A percentile compares a stretch with the other conserved stretches of the same genome.
phyloP scores from a whole-genome alignment of 2,113 vertebrate species.

The Perca flavescens region DNA sequence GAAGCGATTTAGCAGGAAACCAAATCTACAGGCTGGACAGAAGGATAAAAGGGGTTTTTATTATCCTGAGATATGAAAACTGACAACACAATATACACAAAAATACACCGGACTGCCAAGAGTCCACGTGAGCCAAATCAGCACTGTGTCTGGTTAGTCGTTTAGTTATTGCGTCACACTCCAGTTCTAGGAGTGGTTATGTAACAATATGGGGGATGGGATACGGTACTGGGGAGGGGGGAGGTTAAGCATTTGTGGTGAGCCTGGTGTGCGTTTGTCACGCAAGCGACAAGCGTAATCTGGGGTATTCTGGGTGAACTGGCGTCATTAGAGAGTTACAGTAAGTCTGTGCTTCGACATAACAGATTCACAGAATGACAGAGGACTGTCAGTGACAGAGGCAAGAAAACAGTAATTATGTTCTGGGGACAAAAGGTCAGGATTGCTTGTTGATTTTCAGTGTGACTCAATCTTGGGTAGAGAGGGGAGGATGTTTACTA shows the following conservation, averaged over 20 bases:
- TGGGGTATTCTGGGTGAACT: constrained; percentile 18
- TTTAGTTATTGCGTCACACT: constrained; percentile 48
- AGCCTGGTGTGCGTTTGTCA: constrained; percentile 4
- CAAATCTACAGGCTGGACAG: background rate
- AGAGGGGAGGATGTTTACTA: constrained; percentile 3
- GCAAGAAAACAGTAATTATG: constrained; percentile 18
- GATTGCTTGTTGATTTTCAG: constrained; percentile 3
- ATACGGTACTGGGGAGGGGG: background rate
- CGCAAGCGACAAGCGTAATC: constrained; percentile 12
- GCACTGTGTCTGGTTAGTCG: constrained; percentile 17
- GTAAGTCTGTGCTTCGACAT: constrained; percentile 22
- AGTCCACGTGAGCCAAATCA: constrained; percentile 40
- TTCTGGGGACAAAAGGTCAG: constrained; percentile 38
- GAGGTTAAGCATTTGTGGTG: background rate
- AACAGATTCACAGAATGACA: background rate
- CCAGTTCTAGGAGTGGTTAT: constrained; percentile 55
- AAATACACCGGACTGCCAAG: constrained; percentile 30
- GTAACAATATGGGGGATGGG: constrained; percentile 55
- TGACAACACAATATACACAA: constrained; percentile 17
- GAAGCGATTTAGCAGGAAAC: constrained; percentile 7
- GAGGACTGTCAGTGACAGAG: constrained; percentile 8
- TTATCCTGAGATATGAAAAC: constrained; percentile 20
- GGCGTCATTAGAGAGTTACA: background rate
- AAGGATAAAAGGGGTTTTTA: background rate
- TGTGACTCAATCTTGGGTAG: background rate